Conservation (phyloP, 2,888 invertebrate genomes). For the Imbricaverruca yamaguchii region DNA sequence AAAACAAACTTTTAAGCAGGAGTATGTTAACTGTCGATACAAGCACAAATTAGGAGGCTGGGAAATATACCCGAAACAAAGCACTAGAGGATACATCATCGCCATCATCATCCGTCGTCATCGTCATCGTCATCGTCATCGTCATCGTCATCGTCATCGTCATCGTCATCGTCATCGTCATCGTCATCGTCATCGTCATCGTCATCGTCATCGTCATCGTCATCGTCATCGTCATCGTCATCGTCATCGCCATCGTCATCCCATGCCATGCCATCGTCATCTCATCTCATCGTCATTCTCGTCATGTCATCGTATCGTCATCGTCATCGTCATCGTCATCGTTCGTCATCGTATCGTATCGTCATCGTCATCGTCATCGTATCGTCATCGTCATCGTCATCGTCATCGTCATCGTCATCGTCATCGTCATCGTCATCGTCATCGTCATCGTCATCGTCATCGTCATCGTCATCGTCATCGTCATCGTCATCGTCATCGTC, state of each 20-base stretch:
- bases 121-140: not conserved
- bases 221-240: not conserved
- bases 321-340: not conserved
- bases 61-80: no score
- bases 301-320: slow-evolving; percentile 10
- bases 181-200: not conserved
- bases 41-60: not conserved
- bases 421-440: slow-evolving; percentile 1
- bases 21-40: not conserved
- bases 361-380: not conserved
- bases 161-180: not conserved
- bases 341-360: not conserved
- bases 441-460: not conserved
- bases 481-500: not conserved
- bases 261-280: not conserved
- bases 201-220: not conserved
- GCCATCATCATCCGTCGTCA: not conserved
- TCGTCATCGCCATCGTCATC: not conserved
- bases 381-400: not conserved
- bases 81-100: not conserved
- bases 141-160: not conserved
- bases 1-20: not conserved
- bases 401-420: not conserved
- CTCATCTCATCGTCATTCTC: not conserved
- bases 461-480: not conserved